Percentiles rank a stretch among this genome's conserved stretches.
phyloP scores from a whole-genome alignment of 2,113 vertebrate genomes.

The Eonycteris spelaea region DNA sequence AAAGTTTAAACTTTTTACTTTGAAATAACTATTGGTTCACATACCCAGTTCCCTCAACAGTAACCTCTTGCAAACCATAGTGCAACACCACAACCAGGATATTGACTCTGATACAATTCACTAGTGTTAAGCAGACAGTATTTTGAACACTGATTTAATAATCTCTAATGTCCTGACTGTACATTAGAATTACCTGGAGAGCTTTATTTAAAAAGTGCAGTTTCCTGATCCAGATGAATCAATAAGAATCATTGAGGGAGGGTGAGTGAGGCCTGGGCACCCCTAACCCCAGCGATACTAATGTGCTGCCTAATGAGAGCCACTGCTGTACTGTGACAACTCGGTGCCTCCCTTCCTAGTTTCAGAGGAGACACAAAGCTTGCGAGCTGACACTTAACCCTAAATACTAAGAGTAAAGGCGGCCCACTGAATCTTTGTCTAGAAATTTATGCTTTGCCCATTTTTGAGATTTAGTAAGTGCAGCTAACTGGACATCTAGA shows the following conservation, averaged over 20 bases:
- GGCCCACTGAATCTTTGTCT: neutral
- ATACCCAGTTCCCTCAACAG: neutral
- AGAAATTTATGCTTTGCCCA: neutral
- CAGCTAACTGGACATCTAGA: slow-evolving; percentile 30
- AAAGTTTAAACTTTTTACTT: neutral
- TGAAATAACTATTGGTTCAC: neutral
- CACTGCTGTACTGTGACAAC: neutral
- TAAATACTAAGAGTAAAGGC: neutral
- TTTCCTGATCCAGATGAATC: neutral
- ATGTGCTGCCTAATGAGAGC: neutral
- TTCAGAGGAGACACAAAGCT: neutral
- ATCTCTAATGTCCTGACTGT: neutral
- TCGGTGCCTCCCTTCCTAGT: neutral
- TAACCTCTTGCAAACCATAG: neutral
- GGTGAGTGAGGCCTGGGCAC: too few species aligned
- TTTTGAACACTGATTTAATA: neutral
- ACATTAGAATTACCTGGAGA: neutral
- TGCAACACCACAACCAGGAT: neutral
- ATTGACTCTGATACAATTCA: neutral
- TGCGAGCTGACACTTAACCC: neutral
- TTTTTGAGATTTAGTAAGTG: slow-evolving; percentile 42
- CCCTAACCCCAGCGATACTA: neutral
- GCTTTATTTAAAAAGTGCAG: neutral
- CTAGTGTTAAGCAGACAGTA: neutral
- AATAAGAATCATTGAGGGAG: too few species aligned